A percentile compares a stretch with the other conserved stretches of the same genome.
These are phyloP conservation scores for Echinarachnius parma DNA, from an alignment of 53 echinoderm and acorn worm genomes.

Conservation along the genomic window DNA sequence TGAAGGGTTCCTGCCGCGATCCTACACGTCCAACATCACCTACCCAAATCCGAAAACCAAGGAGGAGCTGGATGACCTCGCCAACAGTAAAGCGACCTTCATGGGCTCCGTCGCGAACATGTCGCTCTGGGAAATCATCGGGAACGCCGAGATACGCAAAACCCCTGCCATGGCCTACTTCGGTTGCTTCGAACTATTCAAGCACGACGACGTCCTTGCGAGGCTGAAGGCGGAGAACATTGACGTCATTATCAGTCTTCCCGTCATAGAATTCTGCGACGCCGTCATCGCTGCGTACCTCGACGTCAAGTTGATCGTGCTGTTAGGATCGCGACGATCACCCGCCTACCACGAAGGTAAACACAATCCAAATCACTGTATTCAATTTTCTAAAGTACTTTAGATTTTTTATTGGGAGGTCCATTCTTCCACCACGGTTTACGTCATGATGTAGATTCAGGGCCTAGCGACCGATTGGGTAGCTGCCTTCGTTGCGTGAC, in stretches of 20 bases:
- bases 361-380: too few relatives aligned
- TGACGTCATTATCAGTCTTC: conserved; percentile 24
- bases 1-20: conserved; percentile 24
- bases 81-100: not conserved
- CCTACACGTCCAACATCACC: conserved; percentile 20
- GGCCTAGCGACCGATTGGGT: too few relatives aligned
- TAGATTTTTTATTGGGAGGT: too few relatives aligned
- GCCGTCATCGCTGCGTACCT: conserved; percentile 33
- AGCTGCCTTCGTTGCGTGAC: too few relatives aligned
- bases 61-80: not conserved
- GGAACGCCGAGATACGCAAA: not conserved
- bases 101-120: too few relatives aligned
- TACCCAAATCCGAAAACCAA: conserved; percentile 19
- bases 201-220: conserved; percentile 1
- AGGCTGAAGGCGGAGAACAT: conserved; percentile 10
- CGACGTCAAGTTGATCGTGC: conserved; percentile 24
- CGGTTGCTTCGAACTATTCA: conserved; percentile 45
- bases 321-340: conserved; percentile 1
- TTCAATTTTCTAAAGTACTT: too few relatives aligned
- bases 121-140: not conserved
- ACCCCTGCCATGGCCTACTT: not conserved
- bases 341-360: conserved; percentile 19
- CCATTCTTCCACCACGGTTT: too few relatives aligned
- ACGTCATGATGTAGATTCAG: too few relatives aligned
- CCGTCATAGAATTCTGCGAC: conserved; percentile 22